Conservation (phyloP, 2,888 invertebrate species). For the Cryptocephalus moraei region DNA sequence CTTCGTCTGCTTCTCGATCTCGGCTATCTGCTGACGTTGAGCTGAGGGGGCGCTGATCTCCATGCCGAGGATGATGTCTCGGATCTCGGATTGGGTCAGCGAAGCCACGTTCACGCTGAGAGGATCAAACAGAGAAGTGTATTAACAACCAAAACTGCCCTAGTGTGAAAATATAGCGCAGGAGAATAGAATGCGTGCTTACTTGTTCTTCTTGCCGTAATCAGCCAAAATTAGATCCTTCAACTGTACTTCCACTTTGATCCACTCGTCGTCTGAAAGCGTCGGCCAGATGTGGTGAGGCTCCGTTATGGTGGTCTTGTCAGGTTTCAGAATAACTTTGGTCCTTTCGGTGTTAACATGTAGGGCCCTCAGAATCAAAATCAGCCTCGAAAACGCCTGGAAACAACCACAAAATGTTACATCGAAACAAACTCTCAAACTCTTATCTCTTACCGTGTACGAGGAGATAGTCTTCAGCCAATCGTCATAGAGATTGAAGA, state of each 20-base stretch:
- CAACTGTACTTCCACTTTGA: constrained; percentile 95
- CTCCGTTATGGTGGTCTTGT: constrained; percentile 97
- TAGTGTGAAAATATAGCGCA: too few species aligned
- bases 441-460: constrained; percentile 61
- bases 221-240: constrained; percentile 98
- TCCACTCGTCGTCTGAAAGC: constrained; percentile 97
- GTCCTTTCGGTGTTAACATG: constrained; percentile 99
- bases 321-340: constrained; percentile 96
- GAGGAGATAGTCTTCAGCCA: constrained; percentile 99
- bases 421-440: too few species aligned
- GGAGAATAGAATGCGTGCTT: constrained; percentile 23
- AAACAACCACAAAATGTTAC: constrained; percentile 6
- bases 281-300: constrained; percentile 99
- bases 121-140: too few species aligned
- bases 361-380: constrained; percentile 89
- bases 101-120: constrained; percentile 93
- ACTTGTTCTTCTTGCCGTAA: constrained; percentile 99
- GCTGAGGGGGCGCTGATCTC: constrained; percentile 99
- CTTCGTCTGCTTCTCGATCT: constrained; percentile 99
- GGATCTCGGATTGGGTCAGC: constrained; percentile 96
- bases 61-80: constrained; percentile 99
- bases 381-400: constrained; percentile 90
- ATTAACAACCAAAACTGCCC: too few species aligned
- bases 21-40: constrained; percentile 97
- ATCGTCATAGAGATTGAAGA: constrained; percentile 98